Base-by-base conservation (phyloP, 2,888 invertebrate species). In the Entomobrya proxima region DNA sequence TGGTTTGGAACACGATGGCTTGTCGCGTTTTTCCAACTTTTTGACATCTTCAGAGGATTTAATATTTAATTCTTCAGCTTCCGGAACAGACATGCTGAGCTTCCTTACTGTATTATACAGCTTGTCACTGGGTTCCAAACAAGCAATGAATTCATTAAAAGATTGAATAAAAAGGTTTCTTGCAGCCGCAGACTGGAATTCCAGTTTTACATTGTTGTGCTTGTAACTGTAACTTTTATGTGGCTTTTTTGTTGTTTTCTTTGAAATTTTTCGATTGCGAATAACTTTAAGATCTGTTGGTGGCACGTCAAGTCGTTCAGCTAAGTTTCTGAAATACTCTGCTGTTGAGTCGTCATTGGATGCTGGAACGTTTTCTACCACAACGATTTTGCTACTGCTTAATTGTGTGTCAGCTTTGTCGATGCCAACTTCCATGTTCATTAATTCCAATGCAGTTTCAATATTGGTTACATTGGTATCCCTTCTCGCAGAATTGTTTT, bases 201-300 rank as follows among this genome's bases (percentile, higher is more conserved):
- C 37, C 13, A 86, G 18, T 30, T 86, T 86, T 2, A 81, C 58
- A 6, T 74, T 72, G 15, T 21, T 69, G n/a, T n/a, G n/a, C n/a
- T n/a, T n/a, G n/a, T n/a, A n/a, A n/a, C n/a, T n/a, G n/a, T n/a
- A n/a, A n/a, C n/a, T n/a, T n/a, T n/a, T n/a, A n/a, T n/a, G n/a
- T n/a, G n/a, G n/a, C 6, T n/a, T n/a, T 55, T 55, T 55, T 18
- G 13, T 18, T 21, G 21, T n/a, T 75, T 58, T 35, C 4, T 82
- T 88, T 4, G 58, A 64, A 47, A 88, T 81, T 44, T 69, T 79
- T 21, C 84, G 44, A 4, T 30, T 5, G 4, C 30, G 27, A 64
- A 88, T 79, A n/a, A 84, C 72, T 32, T 84, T 86, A 1, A 88
- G 58, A 24, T 69, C 74, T 55, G 85, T 74, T 40, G 75, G 47